A percentile compares a stretch with the other conserved stretches of the same genome.
These are phyloP conservation scores for Caenorhabditis sinica DNA, from an alignment of 2,888 invertebrate species.

Conservation along the genomic window DNA sequence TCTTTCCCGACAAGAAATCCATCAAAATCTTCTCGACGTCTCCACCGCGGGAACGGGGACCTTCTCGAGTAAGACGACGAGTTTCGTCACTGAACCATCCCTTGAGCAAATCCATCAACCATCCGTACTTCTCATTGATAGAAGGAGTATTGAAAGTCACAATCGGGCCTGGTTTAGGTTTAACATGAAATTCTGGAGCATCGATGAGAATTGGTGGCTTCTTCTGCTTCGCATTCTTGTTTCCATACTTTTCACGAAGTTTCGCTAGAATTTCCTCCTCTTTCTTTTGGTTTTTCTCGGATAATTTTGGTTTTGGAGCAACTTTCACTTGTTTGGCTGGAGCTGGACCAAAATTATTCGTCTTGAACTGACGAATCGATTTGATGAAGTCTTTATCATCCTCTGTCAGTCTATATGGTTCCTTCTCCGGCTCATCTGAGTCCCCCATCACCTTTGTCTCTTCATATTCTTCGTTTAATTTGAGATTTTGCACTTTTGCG, in stretches of 20 bases:
- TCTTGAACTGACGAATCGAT: constrained; percentile 40
- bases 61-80: constrained; percentile 37
- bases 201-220: constrained; percentile 55
- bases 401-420: constrained; percentile 45
- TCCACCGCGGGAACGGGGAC: constrained; percentile 46
- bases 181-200: constrained; percentile 25
- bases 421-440: constrained; percentile 48
- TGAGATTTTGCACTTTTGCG: constrained; percentile 52
- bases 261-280: constrained; percentile 49
- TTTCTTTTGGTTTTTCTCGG: constrained; percentile 32
- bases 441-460: constrained; percentile 26
- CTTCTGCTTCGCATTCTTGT: constrained; percentile 41
- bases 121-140: constrained; percentile 19
- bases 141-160: neutral
- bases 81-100: constrained; percentile 58
- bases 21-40: constrained; percentile 53
- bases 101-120: constrained; percentile 39
- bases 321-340: constrained; percentile 1
- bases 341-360: constrained; percentile 23
- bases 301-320: constrained; percentile 4
- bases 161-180: neutral
- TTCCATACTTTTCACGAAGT: constrained; percentile 57
- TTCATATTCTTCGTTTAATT: constrained; percentile 43
- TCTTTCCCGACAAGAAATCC: constrained; percentile 54
- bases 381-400: constrained; percentile 62